These are phyloP conservation scores for Eucera pruinosa DNA, from an alignment of 2,888 invertebrate genomes.

Conservation along the genomic window DNA sequence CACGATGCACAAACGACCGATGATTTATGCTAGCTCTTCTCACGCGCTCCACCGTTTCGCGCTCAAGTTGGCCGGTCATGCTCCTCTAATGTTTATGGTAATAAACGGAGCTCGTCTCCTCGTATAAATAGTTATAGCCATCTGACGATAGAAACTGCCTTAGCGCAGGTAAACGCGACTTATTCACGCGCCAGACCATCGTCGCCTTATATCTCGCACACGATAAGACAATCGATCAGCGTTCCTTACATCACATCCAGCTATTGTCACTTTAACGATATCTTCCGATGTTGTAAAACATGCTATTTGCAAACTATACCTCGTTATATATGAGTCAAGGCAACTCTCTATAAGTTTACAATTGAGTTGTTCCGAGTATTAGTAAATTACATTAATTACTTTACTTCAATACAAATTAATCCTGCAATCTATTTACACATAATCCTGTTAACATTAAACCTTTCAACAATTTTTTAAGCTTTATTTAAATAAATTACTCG, in stretches of 20 bases:
- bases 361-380: not conserved
- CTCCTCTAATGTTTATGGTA: constrained; percentile 34
- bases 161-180: constrained; percentile 12
- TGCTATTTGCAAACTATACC: too few species aligned
- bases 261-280: not conserved
- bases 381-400: not conserved
- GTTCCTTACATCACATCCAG: not conserved
- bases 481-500: too few species aligned
- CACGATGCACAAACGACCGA: not conserved
- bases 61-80: constrained; percentile 9
- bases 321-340: too few species aligned
- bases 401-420: too few species aligned
- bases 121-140: constrained; percentile 28
- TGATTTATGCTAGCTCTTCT: constrained; percentile 8
- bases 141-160: constrained; percentile 15
- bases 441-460: too few species aligned
- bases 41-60: constrained; percentile 9
- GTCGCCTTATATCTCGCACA: not conserved
- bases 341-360: too few species aligned
- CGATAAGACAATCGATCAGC: constrained; percentile 33
- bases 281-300: too few species aligned
- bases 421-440: too few species aligned
- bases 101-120: constrained; percentile 31
- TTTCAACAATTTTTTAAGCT: too few species aligned
- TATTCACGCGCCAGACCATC: constrained; percentile 3